Base-by-base conservation (phyloP, 1,140 invertebrate genomes). In the Calephelis virginiensis region DNA sequence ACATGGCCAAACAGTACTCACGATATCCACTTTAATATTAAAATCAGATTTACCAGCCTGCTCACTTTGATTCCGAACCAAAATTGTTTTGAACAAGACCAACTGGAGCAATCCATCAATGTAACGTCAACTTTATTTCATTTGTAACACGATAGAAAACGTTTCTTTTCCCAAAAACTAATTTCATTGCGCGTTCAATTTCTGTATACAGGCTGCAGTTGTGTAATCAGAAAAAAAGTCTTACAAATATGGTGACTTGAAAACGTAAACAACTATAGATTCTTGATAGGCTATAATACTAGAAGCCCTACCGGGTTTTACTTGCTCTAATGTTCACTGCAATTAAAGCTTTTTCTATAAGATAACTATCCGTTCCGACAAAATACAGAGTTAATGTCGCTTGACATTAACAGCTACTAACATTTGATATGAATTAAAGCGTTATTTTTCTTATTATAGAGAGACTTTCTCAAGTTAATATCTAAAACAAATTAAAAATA, bases 31-130 rank as follows among this genome's bases (percentile, higher is more conserved):
- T 56, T 56, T 12, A 56, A 56, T 56, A 56, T 56, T 56, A 56
- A 56, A 56, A 56, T 56, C 53, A 56, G 53, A 56, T 56, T 56
- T 28, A 56, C 17, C 53, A 17, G 53, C 53, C 53, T 6, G 53
- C 17, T 56, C 53, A 28, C 53, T 56, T 56, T 56, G 53, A 56
- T 56, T 56, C 11, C 17, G 53, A 37, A 56, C 53, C 53, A 56
- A 56, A 5, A 37, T 56, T 56, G 53, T 56, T 56, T 37, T 56
- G 40, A 40, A 40, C 40, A 40, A 40, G 40, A 40, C 53, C 28
- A 56, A 56, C 53, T 56, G 5, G 40, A 40, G 8, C 40, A 9
- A 56, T 28, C 53, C 53, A 56, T 56, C 53, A 56, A 56, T 28
- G 17, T 56, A 56, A 56, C 28, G 6, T 56, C 53, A 56, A 37